Evolutionary conservation across 2,888 invertebrate species (phyloP).

Genomic region (Hemicrepidius hirtus): DNA sequence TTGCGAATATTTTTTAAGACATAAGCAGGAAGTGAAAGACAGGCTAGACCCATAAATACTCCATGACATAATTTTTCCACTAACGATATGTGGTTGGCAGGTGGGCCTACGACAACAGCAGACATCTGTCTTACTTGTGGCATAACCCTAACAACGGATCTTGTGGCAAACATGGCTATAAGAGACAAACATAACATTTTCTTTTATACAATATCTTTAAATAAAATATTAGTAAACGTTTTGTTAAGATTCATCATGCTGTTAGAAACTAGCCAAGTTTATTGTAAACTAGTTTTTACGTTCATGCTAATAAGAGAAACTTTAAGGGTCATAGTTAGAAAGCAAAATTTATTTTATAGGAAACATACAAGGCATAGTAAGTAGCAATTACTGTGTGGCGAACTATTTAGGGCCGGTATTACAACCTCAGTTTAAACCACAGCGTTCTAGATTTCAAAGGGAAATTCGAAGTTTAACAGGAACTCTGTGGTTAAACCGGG

Average conservation of each 20-base stretch:
- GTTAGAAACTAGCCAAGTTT: too few species aligned
- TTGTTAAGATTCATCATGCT: not conserved
- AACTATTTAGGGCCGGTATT: too few species aligned
- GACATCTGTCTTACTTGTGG: slow-evolving; percentile 28
- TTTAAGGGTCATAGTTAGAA: too few species aligned
- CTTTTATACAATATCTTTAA: not conserved
- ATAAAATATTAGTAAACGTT: not conserved
- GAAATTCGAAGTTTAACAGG: too few species aligned
- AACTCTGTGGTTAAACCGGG: too few species aligned
- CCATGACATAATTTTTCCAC: slow-evolving; percentile 66
- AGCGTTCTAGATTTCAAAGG: too few species aligned
- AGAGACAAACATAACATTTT: not conserved
- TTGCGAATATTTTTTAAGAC: slow-evolving; percentile 50
- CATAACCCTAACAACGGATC: slow-evolving; percentile 21
- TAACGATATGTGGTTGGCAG: slow-evolving; percentile 63
- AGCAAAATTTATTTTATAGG: too few species aligned
- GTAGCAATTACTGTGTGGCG: too few species aligned
- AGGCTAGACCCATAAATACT: slow-evolving; percentile 59
- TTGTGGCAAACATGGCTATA: slow-evolving; percentile 26
- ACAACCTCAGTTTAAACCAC: too few species aligned
- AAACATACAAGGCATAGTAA: too few species aligned
- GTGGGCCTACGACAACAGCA: slow-evolving; percentile 65
- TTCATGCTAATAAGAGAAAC: too few species aligned
- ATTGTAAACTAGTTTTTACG: too few species aligned
- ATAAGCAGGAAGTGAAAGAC: slow-evolving; percentile 54